Conservation (phyloP, 2,113 vertebrate genomes). For the Misgurnus anguillicaudatus region DNA sequence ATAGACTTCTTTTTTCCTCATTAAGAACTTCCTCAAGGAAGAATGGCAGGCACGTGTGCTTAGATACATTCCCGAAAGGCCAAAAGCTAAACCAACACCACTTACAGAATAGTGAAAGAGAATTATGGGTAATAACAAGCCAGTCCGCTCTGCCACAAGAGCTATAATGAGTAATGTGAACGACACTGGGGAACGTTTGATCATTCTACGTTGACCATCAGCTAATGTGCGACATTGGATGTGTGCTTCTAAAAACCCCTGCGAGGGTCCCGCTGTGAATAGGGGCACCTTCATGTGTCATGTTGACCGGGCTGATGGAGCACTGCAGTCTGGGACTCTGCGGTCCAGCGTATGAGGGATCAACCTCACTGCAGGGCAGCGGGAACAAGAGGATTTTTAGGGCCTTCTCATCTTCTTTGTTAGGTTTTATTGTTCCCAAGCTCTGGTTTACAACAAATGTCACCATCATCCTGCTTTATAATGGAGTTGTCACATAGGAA, state of each 20-base stretch:
- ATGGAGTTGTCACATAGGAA: no score
- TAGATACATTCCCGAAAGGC: slow-evolving; percentile 19
- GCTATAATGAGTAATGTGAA: slow-evolving; percentile 27
- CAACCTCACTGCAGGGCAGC: slow-evolving; percentile 47
- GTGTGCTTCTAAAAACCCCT: slow-evolving; percentile 59
- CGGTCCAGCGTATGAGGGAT: slow-evolving; percentile 65
- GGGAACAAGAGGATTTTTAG: slow-evolving; percentile 44
- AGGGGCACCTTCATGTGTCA: slow-evolving; percentile 68
- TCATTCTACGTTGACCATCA: slow-evolving; percentile 28
- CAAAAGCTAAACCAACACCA: not conserved
- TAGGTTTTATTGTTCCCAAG: slow-evolving; percentile 7
- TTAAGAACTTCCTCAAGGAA: slow-evolving; percentile 57
- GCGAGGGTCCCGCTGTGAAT: slow-evolving; percentile 45
- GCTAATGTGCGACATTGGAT: not conserved
- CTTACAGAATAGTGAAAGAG: not conserved
- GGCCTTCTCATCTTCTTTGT: slow-evolving; percentile 1
- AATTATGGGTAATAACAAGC: not conserved
- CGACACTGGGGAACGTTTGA: slow-evolving; percentile 11
- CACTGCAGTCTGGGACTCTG: slow-evolving; percentile 65
- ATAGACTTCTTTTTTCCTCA: slow-evolving; percentile 59
- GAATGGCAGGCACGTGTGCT: slow-evolving; percentile 65
- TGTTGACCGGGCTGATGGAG: slow-evolving; percentile 72
- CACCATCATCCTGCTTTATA: not conserved
- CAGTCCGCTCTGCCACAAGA: not conserved
- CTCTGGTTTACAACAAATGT: slow-evolving; percentile 39